Evolutionary conservation across 2,797 vertebrate species (phyloP).

Genomic region (Chrysocyon brachyurus): DNA sequence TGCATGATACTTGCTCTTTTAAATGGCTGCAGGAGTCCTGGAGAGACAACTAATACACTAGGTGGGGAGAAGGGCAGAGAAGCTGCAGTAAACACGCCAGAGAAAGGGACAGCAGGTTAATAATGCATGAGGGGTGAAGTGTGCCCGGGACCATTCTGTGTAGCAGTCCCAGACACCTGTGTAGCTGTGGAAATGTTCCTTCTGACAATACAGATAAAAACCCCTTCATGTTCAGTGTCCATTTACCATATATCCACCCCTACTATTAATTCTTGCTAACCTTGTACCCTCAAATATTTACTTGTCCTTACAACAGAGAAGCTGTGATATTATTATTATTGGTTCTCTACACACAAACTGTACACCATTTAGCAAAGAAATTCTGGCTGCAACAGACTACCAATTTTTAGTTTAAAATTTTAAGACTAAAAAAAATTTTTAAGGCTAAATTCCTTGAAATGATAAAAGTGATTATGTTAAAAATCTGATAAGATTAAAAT

Average conservation of each 20-base stretch:
- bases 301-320: neutral
- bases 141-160: neutral
- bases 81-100: fast-evolving
- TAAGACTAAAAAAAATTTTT: neutral
- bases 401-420: neutral
- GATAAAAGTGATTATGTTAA: neutral
- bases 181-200: neutral
- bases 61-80: neutral
- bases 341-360: neutral
- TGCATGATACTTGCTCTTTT: neutral
- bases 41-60: neutral
- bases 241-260: neutral
- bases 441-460: neutral
- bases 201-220: neutral
- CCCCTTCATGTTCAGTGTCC: neutral
- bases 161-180: fast-evolving
- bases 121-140: neutral
- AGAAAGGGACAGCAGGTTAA: neutral
- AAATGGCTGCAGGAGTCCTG: neutral
- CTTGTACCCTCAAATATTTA: neutral
- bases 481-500: neutral
- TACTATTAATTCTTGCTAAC: neutral
- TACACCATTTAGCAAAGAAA: neutral
- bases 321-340: too few species aligned
- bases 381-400: neutral